A percentile compares a stretch with the other conserved stretches of the same genome.
phyloP scores from a whole-genome alignment of 2,113 vertebrate genomes.

The Chamaea fasciata region DNA sequence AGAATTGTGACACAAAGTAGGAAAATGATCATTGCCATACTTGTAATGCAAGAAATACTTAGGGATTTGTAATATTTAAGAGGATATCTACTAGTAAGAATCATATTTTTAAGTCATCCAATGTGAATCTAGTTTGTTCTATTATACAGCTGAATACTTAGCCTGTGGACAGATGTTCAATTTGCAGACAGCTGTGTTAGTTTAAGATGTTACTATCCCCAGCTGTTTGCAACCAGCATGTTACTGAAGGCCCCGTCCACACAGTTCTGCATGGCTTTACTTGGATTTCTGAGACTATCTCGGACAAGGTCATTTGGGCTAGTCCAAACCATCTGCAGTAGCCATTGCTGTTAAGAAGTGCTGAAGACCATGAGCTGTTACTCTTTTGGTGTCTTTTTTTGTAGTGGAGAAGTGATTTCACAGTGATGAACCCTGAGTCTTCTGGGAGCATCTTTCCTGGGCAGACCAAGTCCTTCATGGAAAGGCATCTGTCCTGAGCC shows the following conservation, averaged over 20 bases:
- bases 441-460: neutral
- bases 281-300: neutral
- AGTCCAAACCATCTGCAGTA: neutral
- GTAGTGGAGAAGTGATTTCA: neutral
- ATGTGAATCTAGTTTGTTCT: neutral
- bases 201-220: conserved; percentile 25
- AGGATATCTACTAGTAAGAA: neutral
- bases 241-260: neutral
- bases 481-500: neutral
- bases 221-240: neutral
- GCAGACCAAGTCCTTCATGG: neutral
- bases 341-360: neutral
- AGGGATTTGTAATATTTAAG: neutral
- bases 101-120: neutral
- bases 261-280: neutral
- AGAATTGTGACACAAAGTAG: neutral
- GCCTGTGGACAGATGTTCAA: conserved; percentile 18
- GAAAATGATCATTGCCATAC: neutral
- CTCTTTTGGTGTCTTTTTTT: neutral
- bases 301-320: neutral
- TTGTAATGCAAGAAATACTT: neutral
- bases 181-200: conserved; percentile 35
- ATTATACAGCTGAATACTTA: neutral
- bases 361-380: neutral
- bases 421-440: neutral